Base-by-base conservation (phyloP, 2,113 vertebrate genomes). In the Peromyscus californicus region DNA sequence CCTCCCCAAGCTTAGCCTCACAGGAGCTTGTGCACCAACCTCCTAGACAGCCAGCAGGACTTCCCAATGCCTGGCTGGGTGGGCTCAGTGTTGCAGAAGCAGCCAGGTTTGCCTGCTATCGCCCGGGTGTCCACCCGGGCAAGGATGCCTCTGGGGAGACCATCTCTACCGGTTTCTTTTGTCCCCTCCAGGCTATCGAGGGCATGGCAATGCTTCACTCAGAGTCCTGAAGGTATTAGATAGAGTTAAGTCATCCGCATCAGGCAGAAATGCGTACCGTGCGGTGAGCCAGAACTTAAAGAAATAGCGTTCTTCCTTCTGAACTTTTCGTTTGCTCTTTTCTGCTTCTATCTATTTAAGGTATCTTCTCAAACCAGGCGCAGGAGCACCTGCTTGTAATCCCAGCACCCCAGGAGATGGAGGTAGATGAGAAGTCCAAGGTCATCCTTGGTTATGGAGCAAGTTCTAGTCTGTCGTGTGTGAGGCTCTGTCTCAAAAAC, bases 261-360 rank as follows among this genome's bases (percentile, higher is more conserved):
- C 84, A 78, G 92, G 94, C n/a, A 82, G 93, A 96, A 93, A 86
- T 63, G 84, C n/a, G 5, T 36, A 48, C 54, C 6, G 42, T 70
- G 69, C 54, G 26, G 61, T 85, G 67, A 75, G 61, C 82, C n/a
- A 89, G 92, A 83, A 80, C 94, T 93, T 90, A 93, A 90, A 93
- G 87, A 90, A 95, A 82, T 54, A 79, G 79, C 7, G 48, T 92
- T 45, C 57, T 82, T 45, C 67, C 11, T 54, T 42, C 87, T 65
- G 82, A 65, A 51, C 22, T 45, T 29, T 39, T 51, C 9, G 36
- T 93, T 74, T 67, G 31, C 45, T 54, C 24, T 21, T 31, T 65
- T 75, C 42, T 33, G 59, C 26, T 79, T 92, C 7, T 33, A 4
- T 51, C 36, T 75, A 9, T 89, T 83, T 89, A 90, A 84, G 74